Conservation (phyloP, 2,113 vertebrate species). For the Paracanthobrama guichenoti region DNA sequence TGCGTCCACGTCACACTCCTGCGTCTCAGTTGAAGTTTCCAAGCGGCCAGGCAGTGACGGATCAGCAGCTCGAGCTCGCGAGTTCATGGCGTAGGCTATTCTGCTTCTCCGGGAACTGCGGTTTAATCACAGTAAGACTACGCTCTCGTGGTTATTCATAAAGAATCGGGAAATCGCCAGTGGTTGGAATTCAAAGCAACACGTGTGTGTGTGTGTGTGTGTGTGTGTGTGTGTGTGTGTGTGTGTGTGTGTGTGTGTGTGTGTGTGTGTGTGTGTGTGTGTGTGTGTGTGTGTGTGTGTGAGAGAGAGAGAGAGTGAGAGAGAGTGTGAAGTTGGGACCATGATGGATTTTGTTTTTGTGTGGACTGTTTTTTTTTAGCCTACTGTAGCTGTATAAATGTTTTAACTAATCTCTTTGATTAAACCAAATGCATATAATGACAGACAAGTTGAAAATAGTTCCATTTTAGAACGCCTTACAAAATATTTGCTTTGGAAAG, state of each 20-base stretch:
- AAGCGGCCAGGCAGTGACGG: background rate
- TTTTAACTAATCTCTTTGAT: too few relatives aligned
- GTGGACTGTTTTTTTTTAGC: background rate
- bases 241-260: too few relatives aligned
- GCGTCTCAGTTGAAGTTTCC: background rate
- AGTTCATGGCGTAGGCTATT: background rate
- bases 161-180: background rate
- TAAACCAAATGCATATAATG: too few relatives aligned
- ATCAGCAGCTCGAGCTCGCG: background rate
- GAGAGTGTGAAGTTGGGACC: background rate
- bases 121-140: background rate
- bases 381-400: too few relatives aligned
- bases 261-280: too few relatives aligned
- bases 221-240: too few relatives aligned
- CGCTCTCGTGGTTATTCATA: background rate
- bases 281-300: too few relatives aligned
- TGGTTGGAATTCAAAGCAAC: background rate
- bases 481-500: too few relatives aligned
- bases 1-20: constrained; percentile 7
- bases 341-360: background rate
- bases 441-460: too few relatives aligned
- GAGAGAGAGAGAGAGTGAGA: too few relatives aligned
- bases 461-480: too few relatives aligned
- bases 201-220: background rate
- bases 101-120: background rate